Evolutionary conservation across 1,140 invertebrate species (phyloP).

Genomic region (Drosophila varians): DNA sequence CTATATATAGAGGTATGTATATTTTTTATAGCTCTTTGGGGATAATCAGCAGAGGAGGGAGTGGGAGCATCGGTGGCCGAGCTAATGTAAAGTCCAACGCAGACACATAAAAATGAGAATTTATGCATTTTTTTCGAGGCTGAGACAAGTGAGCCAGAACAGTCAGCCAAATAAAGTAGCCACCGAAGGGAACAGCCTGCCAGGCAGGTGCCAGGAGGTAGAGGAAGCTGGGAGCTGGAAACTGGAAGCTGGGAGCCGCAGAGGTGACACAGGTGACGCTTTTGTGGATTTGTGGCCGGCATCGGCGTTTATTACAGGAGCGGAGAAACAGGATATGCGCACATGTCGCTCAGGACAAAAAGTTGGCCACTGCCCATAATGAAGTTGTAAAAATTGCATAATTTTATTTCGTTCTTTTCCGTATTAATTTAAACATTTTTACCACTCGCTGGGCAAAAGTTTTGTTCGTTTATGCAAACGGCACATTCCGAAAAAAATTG

Average conservation of each 20-base stretch:
- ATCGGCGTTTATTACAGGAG: conserved; percentile 53
- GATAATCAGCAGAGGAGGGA: conserved; percentile 57
- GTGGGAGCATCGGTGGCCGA: conserved; percentile 24
- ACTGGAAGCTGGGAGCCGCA: conserved; percentile 2
- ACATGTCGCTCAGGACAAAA: conserved; percentile 53
- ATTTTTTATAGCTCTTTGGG: conserved; percentile 74
- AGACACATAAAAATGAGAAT: conserved; percentile 80
- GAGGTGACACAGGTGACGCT: conserved; percentile 77
- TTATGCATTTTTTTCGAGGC: conserved; percentile 66
- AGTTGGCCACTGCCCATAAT: conserved; percentile 56
- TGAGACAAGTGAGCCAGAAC: conserved; percentile 30
- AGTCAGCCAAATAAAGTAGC: conserved; percentile 45
- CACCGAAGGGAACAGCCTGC: conserved; percentile 45
- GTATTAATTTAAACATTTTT: conserved; percentile 53
- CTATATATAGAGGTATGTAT: conserved; percentile 56
- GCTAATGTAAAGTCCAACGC: conserved; percentile 77
- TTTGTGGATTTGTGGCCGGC: conserved; percentile 68
- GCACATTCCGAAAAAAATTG: conserved; percentile 13
- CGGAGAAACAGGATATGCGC: conserved; percentile 38
- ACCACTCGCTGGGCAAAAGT: conserved; percentile 22
- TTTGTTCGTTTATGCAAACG: conserved; percentile 45
- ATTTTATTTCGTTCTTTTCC: conserved; percentile 68
- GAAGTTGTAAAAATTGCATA: conserved; percentile 75
- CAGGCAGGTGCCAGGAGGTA: too few relatives aligned
- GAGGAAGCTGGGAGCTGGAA: too few relatives aligned